A percentile compares a stretch with the other conserved stretches of the same genome.
phyloP scores from a whole-genome alignment of 2,888 invertebrate genomes.

The Eurytoma californica region DNA sequence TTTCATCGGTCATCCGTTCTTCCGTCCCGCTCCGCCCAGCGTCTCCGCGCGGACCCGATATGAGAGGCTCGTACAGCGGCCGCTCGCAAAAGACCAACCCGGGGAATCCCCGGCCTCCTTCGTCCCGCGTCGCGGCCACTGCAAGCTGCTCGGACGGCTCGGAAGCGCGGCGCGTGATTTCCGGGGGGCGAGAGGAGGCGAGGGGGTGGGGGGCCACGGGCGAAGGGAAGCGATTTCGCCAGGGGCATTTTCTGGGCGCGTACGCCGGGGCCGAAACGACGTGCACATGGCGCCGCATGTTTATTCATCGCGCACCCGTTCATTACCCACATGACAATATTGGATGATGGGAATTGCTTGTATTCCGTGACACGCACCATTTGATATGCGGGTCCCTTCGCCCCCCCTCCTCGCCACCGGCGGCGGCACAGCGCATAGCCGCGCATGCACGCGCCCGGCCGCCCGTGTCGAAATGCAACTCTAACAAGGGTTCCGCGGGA shows the following conservation, averaged over 20 bases:
- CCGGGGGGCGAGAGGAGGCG: slow-evolving; percentile 8
- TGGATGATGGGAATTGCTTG: slow-evolving; percentile 74
- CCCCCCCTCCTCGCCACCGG: slow-evolving; percentile 24
- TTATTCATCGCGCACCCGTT: slow-evolving; percentile 73
- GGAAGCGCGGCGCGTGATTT: too few species aligned
- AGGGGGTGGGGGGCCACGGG: slow-evolving; percentile 18
- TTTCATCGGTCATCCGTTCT: slow-evolving; percentile 38
- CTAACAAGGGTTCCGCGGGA: slow-evolving; percentile 30
- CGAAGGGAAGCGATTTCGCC: slow-evolving; percentile 58
- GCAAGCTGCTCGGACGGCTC: not conserved
- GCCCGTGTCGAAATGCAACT: slow-evolving; percentile 47
- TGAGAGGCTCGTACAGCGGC: too few species aligned
- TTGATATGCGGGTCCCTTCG: slow-evolving; percentile 71
- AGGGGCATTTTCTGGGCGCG: slow-evolving; percentile 61
- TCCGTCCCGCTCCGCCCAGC: too few species aligned
- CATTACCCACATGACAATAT: slow-evolving; percentile 75
- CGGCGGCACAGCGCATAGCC: too few species aligned
- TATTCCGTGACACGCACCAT: slow-evolving; percentile 73
- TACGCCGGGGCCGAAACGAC: slow-evolving; percentile 56
- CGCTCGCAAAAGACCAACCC: not conserved
- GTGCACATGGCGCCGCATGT: slow-evolving; percentile 65
- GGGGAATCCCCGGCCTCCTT: not conserved
- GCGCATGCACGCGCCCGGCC: slow-evolving; percentile 7
- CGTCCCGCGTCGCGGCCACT: not conserved
- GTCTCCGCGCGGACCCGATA: too few species aligned